Base-by-base conservation (phyloP, 2,888 invertebrate species). In the Hypercompe scribonia region DNA sequence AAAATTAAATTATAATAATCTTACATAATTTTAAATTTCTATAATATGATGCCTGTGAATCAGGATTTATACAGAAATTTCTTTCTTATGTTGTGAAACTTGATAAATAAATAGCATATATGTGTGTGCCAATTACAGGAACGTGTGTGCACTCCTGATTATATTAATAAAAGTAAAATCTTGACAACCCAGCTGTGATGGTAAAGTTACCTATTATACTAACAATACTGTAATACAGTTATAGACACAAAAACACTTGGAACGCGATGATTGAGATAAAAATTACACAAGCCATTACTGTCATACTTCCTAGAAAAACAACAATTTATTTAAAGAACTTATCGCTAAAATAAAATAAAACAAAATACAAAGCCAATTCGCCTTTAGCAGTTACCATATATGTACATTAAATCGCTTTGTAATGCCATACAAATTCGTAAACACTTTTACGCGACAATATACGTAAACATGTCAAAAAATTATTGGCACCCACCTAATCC, bases 401-500 rank as follows among this genome's bases (percentile, higher is more conserved):
- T 33, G 54, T 68, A 34, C 50, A 34, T 58, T n/a, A 34, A 46
- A 33, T 68, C 42, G 68, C 46, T 67, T 31, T 50, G 54, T n/a
- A 34, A 64, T 46, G 61, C 28, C 2, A 54, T 42, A 33, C 31
- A 33, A 69, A 42, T 63, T 69, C 31, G 33, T 50, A 65, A 28
- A 31, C 36, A 58, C 11, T n/a, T 54, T 54, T 50, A n/a, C 61
- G 28, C 10, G 15, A 34, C 34, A 34, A 64, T 34, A 24, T 64
- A 64, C 28, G 36, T 50, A 70, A 68, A 46, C 46, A 68, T 63
- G 33, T 71, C n/a, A 65, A 70, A 70, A 70, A 64, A 24, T 34
- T 64, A 36, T 68, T 33, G 42, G 46, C 71, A 89, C 90, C 88
- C 90, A 97, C 97, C 97, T 87, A 96, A 91, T 76, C 97, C 97